These are phyloP conservation scores for Rana temporaria DNA, from an alignment of 2,113 vertebrate species.

Conservation along the genomic window DNA sequence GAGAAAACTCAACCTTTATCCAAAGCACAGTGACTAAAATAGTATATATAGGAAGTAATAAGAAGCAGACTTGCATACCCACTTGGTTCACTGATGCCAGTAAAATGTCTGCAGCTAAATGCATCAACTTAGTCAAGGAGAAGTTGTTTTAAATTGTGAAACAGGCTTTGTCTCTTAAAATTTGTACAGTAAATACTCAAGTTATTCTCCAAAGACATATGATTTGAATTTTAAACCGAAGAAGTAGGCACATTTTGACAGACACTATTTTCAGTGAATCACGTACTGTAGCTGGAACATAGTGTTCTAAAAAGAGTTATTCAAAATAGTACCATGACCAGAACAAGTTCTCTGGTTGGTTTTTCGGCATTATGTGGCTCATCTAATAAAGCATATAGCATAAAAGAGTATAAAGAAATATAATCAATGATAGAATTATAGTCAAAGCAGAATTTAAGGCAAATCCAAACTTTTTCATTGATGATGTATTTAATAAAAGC, in stretches of 20 bases:
- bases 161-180: background rate
- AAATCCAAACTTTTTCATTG: too few species aligned
- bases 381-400: background rate
- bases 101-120: background rate
- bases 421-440: too few species aligned
- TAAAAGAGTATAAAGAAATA: too few species aligned
- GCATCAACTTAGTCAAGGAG: background rate
- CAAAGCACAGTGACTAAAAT: background rate
- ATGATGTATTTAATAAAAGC: too few species aligned
- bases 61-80: background rate
- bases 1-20: background rate
- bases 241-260: constrained; percentile 36
- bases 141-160: background rate
- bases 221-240: constrained; percentile 37
- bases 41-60: background rate
- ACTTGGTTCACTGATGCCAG: background rate
- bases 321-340: constrained; percentile 5
- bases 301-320: constrained; percentile 29
- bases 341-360: background rate
- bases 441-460: too few species aligned
- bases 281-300: constrained; percentile 29
- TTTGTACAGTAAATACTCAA: constrained; percentile 9
- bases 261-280: constrained; percentile 33
- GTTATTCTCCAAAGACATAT: constrained; percentile 15
- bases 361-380: constrained; percentile 14